phyloP scores from a whole-genome alignment of 2,113 vertebrate species.

The Lepisosteus oculatus region DNA sequence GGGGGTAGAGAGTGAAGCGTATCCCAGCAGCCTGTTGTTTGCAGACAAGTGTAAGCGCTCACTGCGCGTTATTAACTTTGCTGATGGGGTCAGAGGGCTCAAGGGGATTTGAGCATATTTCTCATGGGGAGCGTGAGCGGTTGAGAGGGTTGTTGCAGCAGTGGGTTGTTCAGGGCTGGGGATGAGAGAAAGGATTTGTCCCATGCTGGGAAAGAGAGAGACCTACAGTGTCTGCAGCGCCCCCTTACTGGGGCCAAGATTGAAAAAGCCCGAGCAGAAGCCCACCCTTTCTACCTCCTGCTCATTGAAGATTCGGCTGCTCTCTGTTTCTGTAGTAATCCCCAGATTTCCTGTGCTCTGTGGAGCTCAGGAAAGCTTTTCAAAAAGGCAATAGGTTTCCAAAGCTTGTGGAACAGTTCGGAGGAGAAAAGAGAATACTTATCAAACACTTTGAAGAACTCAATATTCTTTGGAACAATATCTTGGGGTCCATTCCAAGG shows the following conservation, averaged over 20 bases:
- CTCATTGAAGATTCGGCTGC: slow-evolving; percentile 48
- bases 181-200: slow-evolving; percentile 7
- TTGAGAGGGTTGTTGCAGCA: background rate
- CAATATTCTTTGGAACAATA: too few species aligned
- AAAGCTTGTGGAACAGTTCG: too few species aligned
- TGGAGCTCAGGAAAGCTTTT: slow-evolving; percentile 13
- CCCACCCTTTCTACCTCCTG: slow-evolving; percentile 38
- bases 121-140: background rate
- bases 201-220: slow-evolving; percentile 9
- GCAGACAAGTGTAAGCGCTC: slow-evolving; percentile 53
- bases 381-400: too few species aligned
- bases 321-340: slow-evolving; percentile 56
- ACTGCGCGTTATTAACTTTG: slow-evolving; percentile 43
- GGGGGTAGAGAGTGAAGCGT: background rate
- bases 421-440: slow-evolving; percentile 19
- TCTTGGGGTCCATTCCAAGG: too few species aligned
- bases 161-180: background rate
- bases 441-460: background rate
- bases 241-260: background rate
- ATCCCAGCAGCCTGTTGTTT: slow-evolving; percentile 51
- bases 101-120: background rate
- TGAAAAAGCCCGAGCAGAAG: background rate
- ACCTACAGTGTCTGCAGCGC: too few species aligned
- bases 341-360: slow-evolving; percentile 56
- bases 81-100: slow-evolving; percentile 23